Evolutionary conservation across 2,888 invertebrate species (phyloP), one percentile per base, ranked within the genome.

Genomic region (Spilosoma lubricipeda): DNA sequence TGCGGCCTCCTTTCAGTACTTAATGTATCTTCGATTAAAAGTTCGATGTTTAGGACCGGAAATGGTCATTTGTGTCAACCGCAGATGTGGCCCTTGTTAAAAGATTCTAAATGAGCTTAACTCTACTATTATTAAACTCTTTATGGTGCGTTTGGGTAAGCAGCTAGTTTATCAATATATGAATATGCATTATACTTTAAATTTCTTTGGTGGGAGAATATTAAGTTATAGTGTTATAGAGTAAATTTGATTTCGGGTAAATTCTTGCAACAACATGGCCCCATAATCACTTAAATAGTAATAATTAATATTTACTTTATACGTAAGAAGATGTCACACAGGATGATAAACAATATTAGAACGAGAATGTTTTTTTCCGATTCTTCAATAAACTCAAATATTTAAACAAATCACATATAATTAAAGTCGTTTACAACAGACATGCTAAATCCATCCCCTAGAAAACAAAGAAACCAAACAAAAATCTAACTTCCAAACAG

Each of bases 401-500:
- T 7, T 48, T n/a, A 39, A 39, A 48, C 5, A 48, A 48, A 18
- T 20, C 56, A 56, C 36, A 59, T 36, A 39, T 48, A 5, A 30
- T 7, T n/a, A 66, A 63, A 63, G 15, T 18, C 5, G 13, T 59
- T 63, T 30, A 15, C 59, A 27, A 2, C 13, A 45, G 42, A 42
- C 20, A 63, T 33, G 20, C 13, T 27, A 11, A 20, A 9, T 20
- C 7, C 64, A 48, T 30, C 13, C 67, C 27, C 3, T 7, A 42
- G 67, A 66, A 69, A 69, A 70, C 2, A 72, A 56, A 52, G 23
- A 30, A 66, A 27, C 8, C 42, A 70, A 72, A 72, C 59, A 76
- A 73, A 78, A 42, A 59, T 20, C 42, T 78, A 87, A 87, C 88
- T 87, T 80, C 82, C 88, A 87, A 90, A 88, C 87, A 89, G 86